Evolutionary conservation across 2,888 invertebrate genomes (phyloP).

Genomic region (Zhuqinia jingwanae): DNA sequence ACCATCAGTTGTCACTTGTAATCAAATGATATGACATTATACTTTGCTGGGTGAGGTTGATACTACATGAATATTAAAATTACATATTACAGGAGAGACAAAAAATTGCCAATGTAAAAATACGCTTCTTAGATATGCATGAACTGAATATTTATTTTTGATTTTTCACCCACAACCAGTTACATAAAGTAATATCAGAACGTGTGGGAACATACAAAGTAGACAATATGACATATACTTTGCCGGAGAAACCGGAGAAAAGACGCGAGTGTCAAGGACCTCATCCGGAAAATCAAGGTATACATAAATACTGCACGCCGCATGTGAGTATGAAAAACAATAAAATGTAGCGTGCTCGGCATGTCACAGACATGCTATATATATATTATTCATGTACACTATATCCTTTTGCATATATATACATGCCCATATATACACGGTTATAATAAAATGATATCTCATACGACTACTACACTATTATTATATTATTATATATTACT

Average conservation of each 20-base stretch:
- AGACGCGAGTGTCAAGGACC: slow-evolving; percentile 65
- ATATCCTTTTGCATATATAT: not conserved
- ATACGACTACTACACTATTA: not conserved
- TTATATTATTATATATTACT: not conserved
- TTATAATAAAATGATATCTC: slow-evolving; percentile 6
- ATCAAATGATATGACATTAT: too few relatives aligned
- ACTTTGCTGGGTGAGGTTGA: too few relatives aligned
- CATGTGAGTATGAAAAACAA: not conserved
- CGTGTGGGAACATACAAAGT: not conserved
- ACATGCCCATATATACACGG: not conserved
- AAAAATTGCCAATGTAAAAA: too few relatives aligned
- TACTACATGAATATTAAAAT: too few relatives aligned
- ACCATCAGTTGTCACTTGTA: too few relatives aligned
- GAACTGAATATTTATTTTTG: slow-evolving; percentile 13
- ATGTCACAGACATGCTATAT: not conserved
- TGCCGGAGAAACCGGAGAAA: not conserved
- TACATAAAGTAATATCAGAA: not conserved
- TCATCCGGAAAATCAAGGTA: slow-evolving; percentile 70
- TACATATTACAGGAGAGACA: too few relatives aligned
- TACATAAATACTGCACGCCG: slow-evolving; percentile 4
- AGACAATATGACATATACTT: too few relatives aligned
- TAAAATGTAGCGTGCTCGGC: slow-evolving; percentile 12
- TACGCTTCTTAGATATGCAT: not conserved
- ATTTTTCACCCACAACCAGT: not conserved
- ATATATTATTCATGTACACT: not conserved